phyloP scores from a whole-genome alignment of 2,797 vertebrate species.

The Neomorphus geoffroyi region DNA sequence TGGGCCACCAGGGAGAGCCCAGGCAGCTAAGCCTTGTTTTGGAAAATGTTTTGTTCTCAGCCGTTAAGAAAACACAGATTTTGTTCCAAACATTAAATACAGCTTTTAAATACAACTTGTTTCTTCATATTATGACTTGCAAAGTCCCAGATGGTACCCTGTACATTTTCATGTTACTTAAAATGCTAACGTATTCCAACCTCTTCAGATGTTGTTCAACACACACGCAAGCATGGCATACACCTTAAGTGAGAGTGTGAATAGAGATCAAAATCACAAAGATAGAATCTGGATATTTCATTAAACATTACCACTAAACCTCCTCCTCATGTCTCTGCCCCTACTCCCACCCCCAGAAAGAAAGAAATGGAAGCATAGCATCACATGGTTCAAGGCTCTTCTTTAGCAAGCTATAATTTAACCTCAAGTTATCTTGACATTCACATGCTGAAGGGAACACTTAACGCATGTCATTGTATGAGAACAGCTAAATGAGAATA shows the following conservation, averaged over 20 bases:
- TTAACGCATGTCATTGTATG: not conserved
- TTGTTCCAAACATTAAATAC: conserved; percentile 50
- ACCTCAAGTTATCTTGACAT: conserved; percentile 40
- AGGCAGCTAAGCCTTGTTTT: not conserved
- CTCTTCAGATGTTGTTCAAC: conserved; percentile 58
- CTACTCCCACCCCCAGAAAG: not conserved
- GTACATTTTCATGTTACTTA: conserved; percentile 45
- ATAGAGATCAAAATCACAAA: conserved; percentile 31
- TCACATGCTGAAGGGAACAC: conserved; percentile 46
- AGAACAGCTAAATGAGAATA: conserved; percentile 38
- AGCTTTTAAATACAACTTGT: conserved; percentile 65
- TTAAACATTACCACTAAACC: not conserved
- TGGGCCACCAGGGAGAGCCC: not conserved
- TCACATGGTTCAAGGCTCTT: conserved; percentile 3
- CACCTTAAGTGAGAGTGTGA: conserved; percentile 46
- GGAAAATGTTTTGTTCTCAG: conserved; percentile 52
- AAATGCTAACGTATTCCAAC: conserved; percentile 79
- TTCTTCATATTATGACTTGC: conserved; percentile 61
- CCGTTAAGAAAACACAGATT: conserved; percentile 55
- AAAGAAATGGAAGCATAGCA: conserved; percentile 2
- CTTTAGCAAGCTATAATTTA: conserved; percentile 32
- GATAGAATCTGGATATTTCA: not conserved
- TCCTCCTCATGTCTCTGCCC: not conserved
- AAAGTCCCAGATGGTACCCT: conserved; percentile 72
- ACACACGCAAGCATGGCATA: not conserved